phyloP scores from a whole-genome alignment of 1,140 invertebrate species.

The Pachyrhynchus sulphureomaculatus region DNA sequence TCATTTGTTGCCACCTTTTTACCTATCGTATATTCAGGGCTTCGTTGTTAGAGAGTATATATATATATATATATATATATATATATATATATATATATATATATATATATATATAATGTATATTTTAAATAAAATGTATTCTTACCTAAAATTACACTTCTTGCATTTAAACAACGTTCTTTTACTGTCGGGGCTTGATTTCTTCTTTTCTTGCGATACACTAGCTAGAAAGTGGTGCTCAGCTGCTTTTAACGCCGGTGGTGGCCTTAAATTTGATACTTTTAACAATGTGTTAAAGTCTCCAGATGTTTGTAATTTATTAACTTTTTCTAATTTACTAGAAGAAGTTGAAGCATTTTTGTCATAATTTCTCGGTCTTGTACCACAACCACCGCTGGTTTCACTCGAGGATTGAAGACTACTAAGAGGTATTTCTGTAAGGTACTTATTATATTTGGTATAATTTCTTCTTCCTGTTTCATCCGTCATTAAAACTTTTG shows the following conservation, averaged over 20 bases:
- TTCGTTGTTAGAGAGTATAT: too few species aligned
- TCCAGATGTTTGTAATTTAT: slow-evolving; percentile 48
- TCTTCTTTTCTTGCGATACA: slow-evolving; percentile 42
- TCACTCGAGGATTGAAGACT: slow-evolving; percentile 44
- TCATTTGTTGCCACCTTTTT: too few species aligned
- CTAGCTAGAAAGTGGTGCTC: slow-evolving; percentile 37
- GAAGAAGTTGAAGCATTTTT: slow-evolving; percentile 32
- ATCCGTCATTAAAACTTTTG: slow-evolving; percentile 85
- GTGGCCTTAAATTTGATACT: slow-evolving; percentile 31
- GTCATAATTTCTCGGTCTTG: slow-evolving; percentile 41
- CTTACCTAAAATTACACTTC: slow-evolving; percentile 78
- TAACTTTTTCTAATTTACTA: slow-evolving; percentile 54
- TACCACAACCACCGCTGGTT: slow-evolving; percentile 49
- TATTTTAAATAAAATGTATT: slow-evolving; percentile 9
- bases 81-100: too few species aligned
- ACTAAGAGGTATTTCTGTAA: slow-evolving; percentile 65
- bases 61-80: too few species aligned
- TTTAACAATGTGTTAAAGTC: slow-evolving; percentile 44
- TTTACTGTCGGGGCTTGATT: slow-evolving; percentile 50
- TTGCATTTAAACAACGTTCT: slow-evolving; percentile 78
- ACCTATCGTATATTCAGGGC: too few species aligned
- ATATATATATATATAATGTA: neutral
- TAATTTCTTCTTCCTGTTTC: slow-evolving; percentile 89
- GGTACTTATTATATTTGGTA: slow-evolving; percentile 87
- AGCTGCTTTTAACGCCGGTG: slow-evolving; percentile 43